Base-by-base conservation (phyloP, 1,140 invertebrate genomes). In the Bombus huntii region DNA sequence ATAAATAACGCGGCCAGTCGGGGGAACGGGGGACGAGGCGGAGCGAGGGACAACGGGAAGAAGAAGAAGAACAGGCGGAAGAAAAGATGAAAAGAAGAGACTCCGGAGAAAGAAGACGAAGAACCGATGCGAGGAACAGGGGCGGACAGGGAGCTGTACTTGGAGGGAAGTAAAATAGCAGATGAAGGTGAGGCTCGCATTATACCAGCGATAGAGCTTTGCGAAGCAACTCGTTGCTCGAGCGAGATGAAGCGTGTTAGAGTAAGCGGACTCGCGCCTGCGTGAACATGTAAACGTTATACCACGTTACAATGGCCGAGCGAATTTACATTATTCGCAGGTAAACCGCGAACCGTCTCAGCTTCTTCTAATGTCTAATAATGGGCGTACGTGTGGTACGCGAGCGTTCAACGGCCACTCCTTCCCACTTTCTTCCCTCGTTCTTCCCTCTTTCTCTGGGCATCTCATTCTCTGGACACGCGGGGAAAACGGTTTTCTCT, bases 1-100 rank as follows among this genome's bases (percentile, higher is more conserved):
- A 92, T 92, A 92, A 92, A 92, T 92, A 92, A 92, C 87, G 86
- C 85, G 85, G 82, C 78, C 86, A 37, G 81, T 74, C 83, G 10
- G 10, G 84, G 37, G 42, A 34, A 3, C n/a, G 18, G 37, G 18
- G 44, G 12, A 57, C 42, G 18, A 15, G 42, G 37, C n/a, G 37
- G 53, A 31, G 25, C 44, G 47, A 15, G 18, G 37, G 25, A 44
- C 42, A 65, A 25, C 10, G 31, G 34, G 31, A 39, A 78, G 70
- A 66, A 31, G 34, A 86, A 74, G 74, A 79, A 68, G 73, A 82
- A 76, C 39, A 44, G 12, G 44, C 34, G 47, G 74, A 66, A 72
- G 68, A 78, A 81, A 79, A 80, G 39, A 65, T 85, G 31, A 80
- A 76, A 88, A 81, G 75, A 68, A 53, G 47, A 53, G 82, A 83